Conservation (phyloP, 2,797 vertebrate species). For the Chaetophractus vellerosus region DNA sequence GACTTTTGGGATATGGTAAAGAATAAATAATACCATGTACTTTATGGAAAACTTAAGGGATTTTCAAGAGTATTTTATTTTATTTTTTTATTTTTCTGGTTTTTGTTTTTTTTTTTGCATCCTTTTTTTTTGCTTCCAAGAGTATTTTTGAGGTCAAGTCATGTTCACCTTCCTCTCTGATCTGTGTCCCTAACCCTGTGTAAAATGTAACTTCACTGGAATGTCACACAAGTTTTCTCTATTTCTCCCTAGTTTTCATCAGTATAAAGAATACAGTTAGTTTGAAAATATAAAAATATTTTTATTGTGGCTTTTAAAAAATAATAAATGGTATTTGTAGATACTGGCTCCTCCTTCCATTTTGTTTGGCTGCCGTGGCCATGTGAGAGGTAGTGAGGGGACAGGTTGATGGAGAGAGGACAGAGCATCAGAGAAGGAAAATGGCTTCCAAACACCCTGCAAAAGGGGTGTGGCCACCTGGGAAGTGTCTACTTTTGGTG, state of each 20-base stretch:
- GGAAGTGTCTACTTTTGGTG: neutral
- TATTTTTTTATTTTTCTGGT: too few relatives aligned
- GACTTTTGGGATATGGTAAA: neutral
- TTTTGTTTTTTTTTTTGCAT: too few relatives aligned
- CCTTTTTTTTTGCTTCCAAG: too few relatives aligned
- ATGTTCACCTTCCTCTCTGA: neutral
- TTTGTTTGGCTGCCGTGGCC: neutral
- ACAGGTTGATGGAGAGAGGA: neutral
- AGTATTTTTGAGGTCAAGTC: neutral
- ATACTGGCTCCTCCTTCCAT: neutral
- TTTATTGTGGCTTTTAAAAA: slow-evolving; percentile 69
- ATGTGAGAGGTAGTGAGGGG: neutral
- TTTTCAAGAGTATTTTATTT: neutral
- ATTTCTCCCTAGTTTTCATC: neutral
- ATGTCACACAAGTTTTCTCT: neutral
- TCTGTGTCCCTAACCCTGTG: neutral
- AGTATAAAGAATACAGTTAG: neutral
- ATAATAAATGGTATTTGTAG: neutral
- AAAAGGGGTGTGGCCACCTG: neutral
- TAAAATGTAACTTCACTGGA: neutral
- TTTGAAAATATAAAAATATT: slow-evolving; percentile 67
- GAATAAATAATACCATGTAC: neutral
- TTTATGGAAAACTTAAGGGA: neutral
- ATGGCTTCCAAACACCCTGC: neutral
- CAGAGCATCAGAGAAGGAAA: neutral